These are phyloP conservation scores for Phengaris alcon DNA, from an alignment of 2,888 invertebrate species.

Conservation along the genomic window DNA sequence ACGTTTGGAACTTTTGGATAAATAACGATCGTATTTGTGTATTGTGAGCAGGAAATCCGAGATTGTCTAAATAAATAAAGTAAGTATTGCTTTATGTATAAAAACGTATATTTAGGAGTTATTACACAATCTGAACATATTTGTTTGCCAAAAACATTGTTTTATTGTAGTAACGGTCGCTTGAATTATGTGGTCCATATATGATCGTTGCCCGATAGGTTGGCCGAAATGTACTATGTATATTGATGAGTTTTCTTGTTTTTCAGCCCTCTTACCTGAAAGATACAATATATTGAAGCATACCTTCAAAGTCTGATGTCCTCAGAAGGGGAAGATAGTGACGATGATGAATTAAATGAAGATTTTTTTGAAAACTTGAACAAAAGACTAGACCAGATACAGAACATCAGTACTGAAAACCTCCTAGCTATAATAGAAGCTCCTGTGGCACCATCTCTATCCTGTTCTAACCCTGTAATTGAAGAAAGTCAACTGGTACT, in stretches of 20 bases:
- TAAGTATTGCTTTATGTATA: conserved; percentile 20
- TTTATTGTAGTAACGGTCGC: conserved; percentile 10
- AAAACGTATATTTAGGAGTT: conserved; percentile 17
- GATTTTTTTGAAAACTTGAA: conserved; percentile 14
- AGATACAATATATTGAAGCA: conserved; percentile 2
- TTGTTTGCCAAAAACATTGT: conserved; percentile 14
- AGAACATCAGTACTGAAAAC: conserved; percentile 23
- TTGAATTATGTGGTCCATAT: conserved; percentile 16
- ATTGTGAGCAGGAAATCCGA: conserved; percentile 4
- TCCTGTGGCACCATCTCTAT: conserved; percentile 18
- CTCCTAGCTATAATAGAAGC: conserved; percentile 12
- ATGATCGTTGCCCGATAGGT: conserved; percentile 6
- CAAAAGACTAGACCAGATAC: conserved; percentile 5
- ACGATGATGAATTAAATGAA: conserved; percentile 20
- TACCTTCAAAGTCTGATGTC: conserved; percentile 16
- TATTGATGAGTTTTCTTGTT: conserved; percentile 13
- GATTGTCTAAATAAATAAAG: conserved; percentile 17
- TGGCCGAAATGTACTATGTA: conserved; percentile 4
- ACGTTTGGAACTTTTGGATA: conserved; percentile 8
- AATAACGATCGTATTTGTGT: background rate
- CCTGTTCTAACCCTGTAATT: background rate
- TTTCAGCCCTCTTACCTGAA: background rate
- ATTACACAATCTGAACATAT: conserved; percentile 14
- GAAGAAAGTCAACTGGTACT: too few relatives aligned
- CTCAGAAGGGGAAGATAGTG: conserved; percentile 17